Evolutionary conservation across 1,140 invertebrate species (phyloP).

Genomic region (Babylonia areolata): DNA sequence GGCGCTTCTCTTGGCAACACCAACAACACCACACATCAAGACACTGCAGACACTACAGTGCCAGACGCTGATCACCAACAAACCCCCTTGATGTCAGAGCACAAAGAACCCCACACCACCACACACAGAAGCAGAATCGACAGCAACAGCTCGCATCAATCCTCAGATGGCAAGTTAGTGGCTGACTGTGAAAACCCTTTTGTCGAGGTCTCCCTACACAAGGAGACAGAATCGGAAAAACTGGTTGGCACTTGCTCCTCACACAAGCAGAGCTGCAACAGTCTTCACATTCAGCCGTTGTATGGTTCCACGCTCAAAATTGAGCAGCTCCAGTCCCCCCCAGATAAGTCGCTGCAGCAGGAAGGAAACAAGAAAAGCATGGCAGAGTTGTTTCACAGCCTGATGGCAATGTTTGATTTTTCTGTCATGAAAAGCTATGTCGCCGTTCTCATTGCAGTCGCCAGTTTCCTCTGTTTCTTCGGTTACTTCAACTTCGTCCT

Average conservation of each 20-base stretch:
- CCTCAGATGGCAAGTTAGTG: no score
- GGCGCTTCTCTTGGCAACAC: no score
- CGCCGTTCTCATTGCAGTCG: constrained; percentile 54
- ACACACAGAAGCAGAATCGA: no score
- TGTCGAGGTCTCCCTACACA: no score
- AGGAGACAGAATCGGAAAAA: neutral
- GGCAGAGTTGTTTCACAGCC: neutral
- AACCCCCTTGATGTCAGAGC: no score
- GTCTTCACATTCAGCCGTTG: constrained; percentile 13
- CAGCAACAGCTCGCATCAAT: no score
- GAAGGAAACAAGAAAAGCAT: neutral
- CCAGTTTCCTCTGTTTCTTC: constrained; percentile 64
- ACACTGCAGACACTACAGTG: no score
- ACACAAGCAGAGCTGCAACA: constrained; percentile 14
- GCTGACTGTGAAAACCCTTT: no score
- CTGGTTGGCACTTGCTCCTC: neutral
- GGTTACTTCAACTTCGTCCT: constrained; percentile 69
- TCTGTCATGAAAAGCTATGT: constrained; percentile 59
- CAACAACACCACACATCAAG: no score
- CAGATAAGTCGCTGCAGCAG: neutral
- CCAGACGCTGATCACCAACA: no score
- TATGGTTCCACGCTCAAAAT: neutral
- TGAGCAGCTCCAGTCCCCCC: neutral
- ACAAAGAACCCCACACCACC: no score
- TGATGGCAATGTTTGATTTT: constrained; percentile 56